Base-by-base conservation (phyloP, 2,797 vertebrate genomes). In the Ispidina lecontei region DNA sequence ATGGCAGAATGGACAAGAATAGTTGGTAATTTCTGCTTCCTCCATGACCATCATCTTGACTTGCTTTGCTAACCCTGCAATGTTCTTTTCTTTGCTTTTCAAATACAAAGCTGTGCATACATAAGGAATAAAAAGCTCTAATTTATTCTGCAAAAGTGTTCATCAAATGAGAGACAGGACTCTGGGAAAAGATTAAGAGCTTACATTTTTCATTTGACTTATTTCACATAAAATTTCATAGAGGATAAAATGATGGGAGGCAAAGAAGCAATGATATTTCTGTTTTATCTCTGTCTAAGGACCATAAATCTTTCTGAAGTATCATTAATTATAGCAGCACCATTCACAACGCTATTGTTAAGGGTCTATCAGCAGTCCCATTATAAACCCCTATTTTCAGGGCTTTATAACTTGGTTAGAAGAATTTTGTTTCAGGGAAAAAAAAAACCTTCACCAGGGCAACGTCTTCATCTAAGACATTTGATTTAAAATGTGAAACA, bases 211-310 rank as follows among this genome's bases (percentile, higher is more conserved):
- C 95, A 96, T 94, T 96, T 95, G 92, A 96, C 96, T 97, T 97
- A 96, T 92, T 97, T 95, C 95, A 94, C 92, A 97, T 97, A 97
- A 97, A 97, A 96, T 97, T 97, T 97, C 96, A 96, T 94, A 96
- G 92, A 94, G 95, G 93, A 96, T 96, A 96, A 97, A 97, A 97
- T 94, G 96, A 97, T 86, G 84, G 95, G 91, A 96, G 94, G 93
- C 86, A 81, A 86, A 96, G 92, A 97, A 96, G 96, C 91, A 95
- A 91, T 92, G 94, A 97, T 96, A 91, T 97, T 97, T 97, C 96
- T 96, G 93, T 95, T 97, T 97, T 96, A 97, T 97, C 96, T 97
- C 94, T 91, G 95, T 91, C 94, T 94, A 83, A 95, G 69, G 89
- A 95, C 94, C 87, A 94, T 97, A 97, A 97, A 96, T 97, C 97